Evolutionary conservation across 2,888 invertebrate species (phyloP).

Genomic region (Ennomos quercinarius): DNA sequence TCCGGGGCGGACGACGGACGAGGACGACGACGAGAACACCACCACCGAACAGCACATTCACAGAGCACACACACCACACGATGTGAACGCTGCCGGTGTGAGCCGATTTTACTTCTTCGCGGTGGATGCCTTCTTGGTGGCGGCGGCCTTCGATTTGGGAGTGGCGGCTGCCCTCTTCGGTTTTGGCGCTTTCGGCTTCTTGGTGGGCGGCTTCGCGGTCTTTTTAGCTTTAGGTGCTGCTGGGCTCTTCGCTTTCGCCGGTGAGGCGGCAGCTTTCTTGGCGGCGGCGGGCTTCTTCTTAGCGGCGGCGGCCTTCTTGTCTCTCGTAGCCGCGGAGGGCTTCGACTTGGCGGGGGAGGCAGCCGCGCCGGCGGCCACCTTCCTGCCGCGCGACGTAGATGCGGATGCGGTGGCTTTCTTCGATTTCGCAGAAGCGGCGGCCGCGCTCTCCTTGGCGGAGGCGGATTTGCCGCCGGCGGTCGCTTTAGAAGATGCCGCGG

Average conservation of each 20-base stretch:
- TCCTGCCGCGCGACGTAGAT: no score
- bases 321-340: slow-evolving; percentile 38
- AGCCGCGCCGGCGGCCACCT: no score
- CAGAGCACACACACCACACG: background rate
- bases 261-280: slow-evolving; percentile 13
- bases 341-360: no score
- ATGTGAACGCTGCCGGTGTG: background rate
- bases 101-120: slow-evolving; percentile 11
- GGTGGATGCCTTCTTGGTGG: slow-evolving; percentile 54
- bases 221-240: slow-evolving; percentile 55
- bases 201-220: slow-evolving; percentile 54
- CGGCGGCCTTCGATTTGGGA: slow-evolving; percentile 19
- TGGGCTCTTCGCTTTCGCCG: slow-evolving; percentile 33
- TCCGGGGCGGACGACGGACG: no score
- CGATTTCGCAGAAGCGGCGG: slow-evolving; percentile 35
- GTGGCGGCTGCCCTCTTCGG: slow-evolving; percentile 44
- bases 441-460: slow-evolving; percentile 28
- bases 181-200: no score
- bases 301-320: slow-evolving; percentile 50
- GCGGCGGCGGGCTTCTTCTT: slow-evolving; percentile 36
- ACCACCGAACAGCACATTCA: no score
- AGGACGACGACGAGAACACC: no score
- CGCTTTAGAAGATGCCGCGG: slow-evolving; percentile 40
- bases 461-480: slow-evolving; percentile 25
- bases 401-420: slow-evolving; percentile 35